phyloP scores from a whole-genome alignment of 2,888 invertebrate genomes.

The Cylloceria caligata region DNA sequence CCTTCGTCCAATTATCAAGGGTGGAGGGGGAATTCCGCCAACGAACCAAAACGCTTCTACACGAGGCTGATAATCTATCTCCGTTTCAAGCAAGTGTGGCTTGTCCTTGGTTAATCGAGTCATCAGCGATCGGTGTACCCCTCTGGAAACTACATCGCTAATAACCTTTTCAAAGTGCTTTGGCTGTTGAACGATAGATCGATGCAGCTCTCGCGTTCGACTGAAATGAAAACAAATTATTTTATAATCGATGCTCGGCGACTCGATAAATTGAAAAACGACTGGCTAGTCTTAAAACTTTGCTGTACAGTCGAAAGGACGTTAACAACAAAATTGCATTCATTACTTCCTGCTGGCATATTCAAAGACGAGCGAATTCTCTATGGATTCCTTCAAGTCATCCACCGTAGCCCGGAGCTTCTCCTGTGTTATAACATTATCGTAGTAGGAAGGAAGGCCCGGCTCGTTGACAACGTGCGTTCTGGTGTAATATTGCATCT shows the following conservation, averaged over 20 bases:
- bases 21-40: constrained; percentile 89
- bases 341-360: constrained; percentile 86
- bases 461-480: constrained; percentile 89
- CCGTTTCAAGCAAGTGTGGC: constrained; percentile 88
- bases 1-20: constrained; percentile 82
- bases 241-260: too few relatives aligned
- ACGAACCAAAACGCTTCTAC: constrained; percentile 95
- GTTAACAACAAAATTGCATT: not conserved
- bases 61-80: constrained; percentile 91
- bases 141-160: constrained; percentile 87
- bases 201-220: constrained; percentile 71
- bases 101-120: constrained; percentile 87
- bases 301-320: too few relatives aligned
- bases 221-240: constrained; percentile 74
- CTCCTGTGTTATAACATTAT: constrained; percentile 82
- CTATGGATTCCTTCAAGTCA: constrained; percentile 87
- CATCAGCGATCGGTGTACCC: constrained; percentile 89
- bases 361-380: constrained; percentile 89
- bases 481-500: constrained; percentile 91
- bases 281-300: too few relatives aligned
- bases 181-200: constrained; percentile 61
- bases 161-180: constrained; percentile 84
- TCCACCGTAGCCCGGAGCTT: constrained; percentile 85
- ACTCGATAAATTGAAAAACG: too few relatives aligned
- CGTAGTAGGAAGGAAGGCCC: constrained; percentile 87